Percentiles rank a stretch among this genome's conserved stretches.
Evolutionary conservation across 2,888 invertebrate species (phyloP).

Genomic region (Arenicola marina): DNA sequence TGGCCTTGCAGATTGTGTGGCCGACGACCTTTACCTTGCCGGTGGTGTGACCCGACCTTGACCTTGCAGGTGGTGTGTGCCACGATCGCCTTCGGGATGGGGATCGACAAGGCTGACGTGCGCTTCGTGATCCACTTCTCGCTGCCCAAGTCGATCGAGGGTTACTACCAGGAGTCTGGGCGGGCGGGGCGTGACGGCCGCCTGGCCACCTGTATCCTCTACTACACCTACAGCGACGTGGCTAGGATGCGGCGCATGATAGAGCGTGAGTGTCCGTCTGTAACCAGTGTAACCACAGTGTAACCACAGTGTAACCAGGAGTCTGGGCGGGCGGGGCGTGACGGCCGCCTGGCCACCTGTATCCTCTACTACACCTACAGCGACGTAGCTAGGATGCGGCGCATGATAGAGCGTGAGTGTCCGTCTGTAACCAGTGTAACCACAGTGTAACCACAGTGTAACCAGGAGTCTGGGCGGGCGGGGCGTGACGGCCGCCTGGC

Average conservation of each 20-base stretch:
- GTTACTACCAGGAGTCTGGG: slow-evolving; percentile 97
- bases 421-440: no score
- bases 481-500: slow-evolving; percentile 89
- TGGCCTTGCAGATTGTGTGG: no score
- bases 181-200: slow-evolving; percentile 94
- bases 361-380: slow-evolving; percentile 84
- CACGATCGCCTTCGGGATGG: slow-evolving; percentile 63
- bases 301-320: no score
- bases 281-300: no score
- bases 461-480: slow-evolving; percentile 96
- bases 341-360: slow-evolving; percentile 83
- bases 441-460: no score
- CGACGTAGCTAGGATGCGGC: slow-evolving; percentile 66
- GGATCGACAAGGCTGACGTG: slow-evolving; percentile 62
- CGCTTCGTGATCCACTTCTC: slow-evolving; percentile 88
- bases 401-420: slow-evolving; percentile 59
- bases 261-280: slow-evolving; percentile 55
- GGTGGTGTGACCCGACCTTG: neutral
- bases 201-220: slow-evolving; percentile 80
- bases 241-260: slow-evolving; percentile 56
- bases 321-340: slow-evolving; percentile 93
- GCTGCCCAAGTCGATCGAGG: slow-evolving; percentile 92
- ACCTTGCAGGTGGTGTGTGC: slow-evolving; percentile 62
- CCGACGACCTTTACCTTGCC: neutral
- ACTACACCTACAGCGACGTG: slow-evolving; percentile 83